A percentile compares a stretch with the other conserved stretches of the same genome.
These are phyloP conservation scores for Ectemnius continuus DNA, from an alignment of 2,888 invertebrate species.

Conservation along the genomic window DNA sequence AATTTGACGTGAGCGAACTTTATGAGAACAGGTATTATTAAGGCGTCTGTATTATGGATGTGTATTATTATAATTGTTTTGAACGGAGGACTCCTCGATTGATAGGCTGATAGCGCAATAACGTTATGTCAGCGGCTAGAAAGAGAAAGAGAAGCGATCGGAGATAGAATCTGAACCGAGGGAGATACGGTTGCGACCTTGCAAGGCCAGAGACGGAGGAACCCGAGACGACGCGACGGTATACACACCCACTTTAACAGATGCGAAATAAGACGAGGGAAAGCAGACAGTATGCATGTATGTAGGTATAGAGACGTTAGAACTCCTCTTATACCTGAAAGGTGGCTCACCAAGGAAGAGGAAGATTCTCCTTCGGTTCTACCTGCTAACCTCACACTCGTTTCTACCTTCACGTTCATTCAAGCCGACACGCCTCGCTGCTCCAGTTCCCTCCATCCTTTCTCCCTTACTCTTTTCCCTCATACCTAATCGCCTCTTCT, in stretches of 20 bases:
- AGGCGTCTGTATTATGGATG: too few species aligned
- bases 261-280: slow-evolving; percentile 49
- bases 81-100: too few species aligned
- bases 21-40: too few species aligned
- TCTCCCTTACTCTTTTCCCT: slow-evolving; percentile 25
- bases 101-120: too few species aligned
- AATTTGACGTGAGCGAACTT: too few species aligned
- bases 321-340: slow-evolving; percentile 29
- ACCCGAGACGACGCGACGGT: slow-evolving; percentile 48
- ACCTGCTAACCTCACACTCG: slow-evolving; percentile 31
- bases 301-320: slow-evolving; percentile 8
- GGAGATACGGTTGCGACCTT: slow-evolving; percentile 53
- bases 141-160: background rate
- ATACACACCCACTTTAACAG: slow-evolving; percentile 50
- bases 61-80: too few species aligned
- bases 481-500: slow-evolving; percentile 4
- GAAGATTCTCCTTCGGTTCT: slow-evolving; percentile 33
- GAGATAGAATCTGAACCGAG: slow-evolving; percentile 35
- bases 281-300: slow-evolving; percentile 32
- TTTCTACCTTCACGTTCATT: slow-evolving; percentile 31
- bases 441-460: slow-evolving; percentile 55
- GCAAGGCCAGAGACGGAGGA: slow-evolving; percentile 62
- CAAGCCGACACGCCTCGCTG: slow-evolving; percentile 57
- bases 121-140: background rate
- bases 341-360: slow-evolving; percentile 37